phyloP scores from a whole-genome alignment of 2,888 invertebrate genomes.

The Gortyna flavago region DNA sequence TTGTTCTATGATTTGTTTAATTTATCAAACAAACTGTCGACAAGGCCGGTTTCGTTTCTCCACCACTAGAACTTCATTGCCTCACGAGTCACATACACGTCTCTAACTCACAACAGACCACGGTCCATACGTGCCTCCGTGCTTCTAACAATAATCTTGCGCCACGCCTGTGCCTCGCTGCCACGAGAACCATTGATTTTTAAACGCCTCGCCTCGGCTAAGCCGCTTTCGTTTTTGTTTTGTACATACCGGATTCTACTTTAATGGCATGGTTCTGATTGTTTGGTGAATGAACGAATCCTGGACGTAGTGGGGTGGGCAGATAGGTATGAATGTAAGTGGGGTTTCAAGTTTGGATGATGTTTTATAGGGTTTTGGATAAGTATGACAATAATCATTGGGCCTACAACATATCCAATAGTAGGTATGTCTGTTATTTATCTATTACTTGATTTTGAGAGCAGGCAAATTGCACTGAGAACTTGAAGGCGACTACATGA shows the following conservation, averaged over 20 bases:
- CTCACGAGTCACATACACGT: conserved; percentile 44
- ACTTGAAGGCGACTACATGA: too few species aligned
- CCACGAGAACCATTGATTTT: conserved; percentile 55
- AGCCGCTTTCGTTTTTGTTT: conserved; percentile 60
- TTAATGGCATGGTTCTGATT: conserved; percentile 53
- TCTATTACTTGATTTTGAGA: neutral
- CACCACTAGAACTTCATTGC: conserved; percentile 17
- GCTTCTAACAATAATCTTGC: conserved; percentile 61
- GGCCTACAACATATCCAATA: neutral
- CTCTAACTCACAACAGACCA: conserved; percentile 37
- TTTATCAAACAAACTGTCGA: conserved; percentile 22
- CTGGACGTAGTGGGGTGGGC: neutral
- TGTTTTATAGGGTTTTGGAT: neutral
- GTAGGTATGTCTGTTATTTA: neutral
- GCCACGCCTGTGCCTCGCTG: conserved; percentile 37
- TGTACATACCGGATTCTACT: conserved; percentile 52
- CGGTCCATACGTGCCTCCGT: conserved; percentile 53
- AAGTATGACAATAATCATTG: neutral
- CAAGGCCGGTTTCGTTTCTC: conserved; percentile 5
- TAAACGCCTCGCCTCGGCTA: conserved; percentile 48
- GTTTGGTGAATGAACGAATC: conserved; percentile 45
- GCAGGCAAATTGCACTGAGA: neutral
- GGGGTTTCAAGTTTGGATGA: neutral
- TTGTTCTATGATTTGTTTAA: conserved; percentile 37
- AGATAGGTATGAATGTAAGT: neutral